Conservation (phyloP, 1,140 invertebrate species). For the Drosophila sproati region DNA sequence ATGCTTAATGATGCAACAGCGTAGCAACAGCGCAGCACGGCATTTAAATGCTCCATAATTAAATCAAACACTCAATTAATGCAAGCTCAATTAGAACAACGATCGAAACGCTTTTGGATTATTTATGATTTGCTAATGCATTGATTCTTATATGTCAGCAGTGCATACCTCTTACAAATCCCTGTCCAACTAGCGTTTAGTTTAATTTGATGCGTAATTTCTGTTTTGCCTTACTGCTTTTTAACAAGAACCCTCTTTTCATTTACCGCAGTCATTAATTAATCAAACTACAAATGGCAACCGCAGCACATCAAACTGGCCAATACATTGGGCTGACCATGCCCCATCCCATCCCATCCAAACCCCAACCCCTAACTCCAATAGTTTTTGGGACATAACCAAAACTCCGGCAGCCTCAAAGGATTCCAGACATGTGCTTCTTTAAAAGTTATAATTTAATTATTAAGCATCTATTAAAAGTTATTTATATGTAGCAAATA, state of each 20-base stretch:
- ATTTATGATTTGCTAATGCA: conserved; percentile 63
- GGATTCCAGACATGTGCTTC: conserved; percentile 33
- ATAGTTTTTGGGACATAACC: not conserved
- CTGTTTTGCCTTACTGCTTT: not conserved
- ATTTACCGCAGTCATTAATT: conserved; percentile 59
- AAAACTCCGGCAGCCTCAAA: conserved; percentile 36
- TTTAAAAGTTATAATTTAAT: conserved; percentile 69
- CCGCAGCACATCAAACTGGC: conserved; percentile 70
- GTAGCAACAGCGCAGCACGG: conserved; percentile 33
- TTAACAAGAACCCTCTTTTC: not conserved
- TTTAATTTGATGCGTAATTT: not conserved
- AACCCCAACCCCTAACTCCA: not conserved
- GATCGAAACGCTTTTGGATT: conserved; percentile 32
- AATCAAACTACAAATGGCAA: conserved; percentile 54
- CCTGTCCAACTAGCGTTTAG: not conserved
- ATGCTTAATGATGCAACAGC: conserved; percentile 75
- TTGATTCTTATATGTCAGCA: not conserved
- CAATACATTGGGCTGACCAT: conserved; percentile 39
- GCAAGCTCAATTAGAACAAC: conserved; percentile 33
- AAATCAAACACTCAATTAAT: conserved; percentile 82
- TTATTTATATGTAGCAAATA: conserved; percentile 44
- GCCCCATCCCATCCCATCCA: not conserved
- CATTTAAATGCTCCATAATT: conserved; percentile 78
- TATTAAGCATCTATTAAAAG: conserved; percentile 65
- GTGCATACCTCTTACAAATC: not conserved